Conservation (phyloP, 2,888 invertebrate species). For the Zhuqinia jingwanae region DNA sequence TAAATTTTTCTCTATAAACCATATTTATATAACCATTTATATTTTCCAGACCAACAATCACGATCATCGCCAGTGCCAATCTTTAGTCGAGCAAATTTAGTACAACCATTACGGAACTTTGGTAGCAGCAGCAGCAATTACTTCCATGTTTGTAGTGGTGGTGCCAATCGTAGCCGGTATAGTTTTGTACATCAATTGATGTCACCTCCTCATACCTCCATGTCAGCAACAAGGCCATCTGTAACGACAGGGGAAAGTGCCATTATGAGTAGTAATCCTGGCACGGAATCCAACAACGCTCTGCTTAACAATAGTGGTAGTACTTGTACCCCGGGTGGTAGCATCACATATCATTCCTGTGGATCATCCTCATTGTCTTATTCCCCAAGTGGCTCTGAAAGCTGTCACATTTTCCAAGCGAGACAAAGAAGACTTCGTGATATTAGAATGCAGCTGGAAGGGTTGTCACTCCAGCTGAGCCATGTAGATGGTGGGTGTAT, state of each 20-base stretch:
- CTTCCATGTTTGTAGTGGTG: slow-evolving; percentile 20
- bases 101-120: slow-evolving; percentile 37
- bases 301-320: slow-evolving; percentile 24
- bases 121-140: slow-evolving; percentile 45
- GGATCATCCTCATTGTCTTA: slow-evolving; percentile 60
- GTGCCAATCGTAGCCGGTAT: slow-evolving; percentile 47
- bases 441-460: slow-evolving; percentile 74
- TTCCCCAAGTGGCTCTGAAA: slow-evolving; percentile 65
- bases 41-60: slow-evolving; percentile 49
- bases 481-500: slow-evolving; percentile 58
- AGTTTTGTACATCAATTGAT: slow-evolving; percentile 60
- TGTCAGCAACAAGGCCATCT: not conserved
- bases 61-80: slow-evolving; percentile 62
- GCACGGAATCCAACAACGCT: slow-evolving; percentile 36
- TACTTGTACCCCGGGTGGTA: slow-evolving; percentile 47
- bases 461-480: slow-evolving; percentile 69
- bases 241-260: slow-evolving; percentile 11
- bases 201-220: slow-evolving; percentile 28
- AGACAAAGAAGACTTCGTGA: slow-evolving; percentile 68
- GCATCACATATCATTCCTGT: slow-evolving; percentile 60
- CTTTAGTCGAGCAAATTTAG: slow-evolving; percentile 23
- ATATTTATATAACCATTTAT: too few species aligned
- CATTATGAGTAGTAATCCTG: slow-evolving; percentile 28
- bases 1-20: too few species aligned
- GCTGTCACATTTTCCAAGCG: slow-evolving; percentile 68